phyloP scores from a whole-genome alignment of 2,888 invertebrate genomes.

The Acrobeloides nanus region DNA sequence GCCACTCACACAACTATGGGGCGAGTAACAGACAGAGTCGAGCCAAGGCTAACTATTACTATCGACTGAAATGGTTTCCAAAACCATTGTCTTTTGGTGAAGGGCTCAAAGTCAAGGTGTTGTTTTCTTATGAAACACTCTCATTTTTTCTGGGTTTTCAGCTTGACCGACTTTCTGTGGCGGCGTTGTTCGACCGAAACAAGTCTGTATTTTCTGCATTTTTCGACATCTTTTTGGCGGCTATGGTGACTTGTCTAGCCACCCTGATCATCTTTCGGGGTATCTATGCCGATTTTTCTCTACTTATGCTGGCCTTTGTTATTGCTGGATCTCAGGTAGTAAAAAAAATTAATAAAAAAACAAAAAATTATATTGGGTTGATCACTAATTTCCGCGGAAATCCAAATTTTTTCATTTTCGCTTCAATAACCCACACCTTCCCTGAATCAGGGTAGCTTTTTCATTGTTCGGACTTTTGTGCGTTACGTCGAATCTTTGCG shows the following conservation, averaged over 20 bases:
- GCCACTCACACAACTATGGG: too few species aligned
- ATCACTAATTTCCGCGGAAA: too few species aligned
- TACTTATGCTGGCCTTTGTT: slow-evolving; percentile 91
- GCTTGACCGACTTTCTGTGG: slow-evolving; percentile 81
- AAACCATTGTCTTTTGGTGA: slow-evolving; percentile 22
- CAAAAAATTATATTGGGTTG: too few species aligned
- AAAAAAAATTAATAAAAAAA: neutral
- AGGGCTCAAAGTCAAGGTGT: slow-evolving; percentile 38
- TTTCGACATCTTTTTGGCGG: slow-evolving; percentile 73
- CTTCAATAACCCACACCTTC: too few species aligned
- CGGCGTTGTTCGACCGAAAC: slow-evolving; percentile 84
- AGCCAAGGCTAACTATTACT: slow-evolving; percentile 42
- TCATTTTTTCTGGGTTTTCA: slow-evolving; percentile 59
- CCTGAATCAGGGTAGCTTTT: too few species aligned
- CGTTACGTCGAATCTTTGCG: too few species aligned
- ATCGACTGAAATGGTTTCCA: slow-evolving; percentile 41
- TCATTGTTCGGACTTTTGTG: neutral
- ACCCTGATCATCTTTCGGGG: slow-evolving; percentile 57
- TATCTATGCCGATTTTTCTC: slow-evolving; percentile 82
- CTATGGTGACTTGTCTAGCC: slow-evolving; percentile 70
- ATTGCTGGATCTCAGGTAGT: slow-evolving; percentile 89
- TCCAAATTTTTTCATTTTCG: too few species aligned
- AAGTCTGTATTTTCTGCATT: slow-evolving; percentile 73
- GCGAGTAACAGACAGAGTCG: slow-evolving; percentile 8
- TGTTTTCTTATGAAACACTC: neutral